These are phyloP conservation scores for Actinernus sp. DNA, from an alignment of 92 coral and sea anemone genomes.

Conservation along the genomic window DNA sequence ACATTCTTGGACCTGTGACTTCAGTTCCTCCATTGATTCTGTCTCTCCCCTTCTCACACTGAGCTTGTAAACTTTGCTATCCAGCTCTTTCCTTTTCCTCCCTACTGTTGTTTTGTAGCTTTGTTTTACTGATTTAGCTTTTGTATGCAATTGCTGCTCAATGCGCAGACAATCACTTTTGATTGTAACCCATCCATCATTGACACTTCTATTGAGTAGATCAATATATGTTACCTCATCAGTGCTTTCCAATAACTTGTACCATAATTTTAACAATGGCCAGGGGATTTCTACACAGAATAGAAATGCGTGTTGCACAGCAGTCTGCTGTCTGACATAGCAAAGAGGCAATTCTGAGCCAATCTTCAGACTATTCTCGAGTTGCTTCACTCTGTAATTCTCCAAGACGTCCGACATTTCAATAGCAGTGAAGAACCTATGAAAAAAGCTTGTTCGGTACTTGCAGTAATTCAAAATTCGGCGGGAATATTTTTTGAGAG, in stretches of 20 bases:
- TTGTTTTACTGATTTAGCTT: conserved; percentile 25
- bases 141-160: conserved; percentile 51
- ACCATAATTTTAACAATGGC: conserved; percentile 55
- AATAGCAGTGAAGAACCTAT: no score
- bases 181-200: conserved; percentile 48
- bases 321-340: conserved; percentile 49
- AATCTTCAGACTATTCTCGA: conserved; percentile 5
- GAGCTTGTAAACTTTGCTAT: conserved; percentile 46
- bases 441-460: no score
- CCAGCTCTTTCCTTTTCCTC: conserved; percentile 43
- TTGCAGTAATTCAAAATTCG: no score
- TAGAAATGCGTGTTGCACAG: conserved; percentile 45
- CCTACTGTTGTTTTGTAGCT: conserved; percentile 39
- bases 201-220: conserved; percentile 60
- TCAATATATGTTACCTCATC: conserved; percentile 44
- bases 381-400: not conserved
- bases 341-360: conserved; percentile 48
- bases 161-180: conserved; percentile 58
- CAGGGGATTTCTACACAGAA: conserved; percentile 72
- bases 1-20: conserved; percentile 38
- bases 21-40: conserved; percentile 40
- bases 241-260: conserved; percentile 33
- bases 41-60: conserved; percentile 58
- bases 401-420: not conserved
- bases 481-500: no score